A percentile compares a stretch with the other conserved stretches of the same genome.
Conservation (phyloP, 2,888 invertebrate genomes). For the Agrochola lota region DNA sequence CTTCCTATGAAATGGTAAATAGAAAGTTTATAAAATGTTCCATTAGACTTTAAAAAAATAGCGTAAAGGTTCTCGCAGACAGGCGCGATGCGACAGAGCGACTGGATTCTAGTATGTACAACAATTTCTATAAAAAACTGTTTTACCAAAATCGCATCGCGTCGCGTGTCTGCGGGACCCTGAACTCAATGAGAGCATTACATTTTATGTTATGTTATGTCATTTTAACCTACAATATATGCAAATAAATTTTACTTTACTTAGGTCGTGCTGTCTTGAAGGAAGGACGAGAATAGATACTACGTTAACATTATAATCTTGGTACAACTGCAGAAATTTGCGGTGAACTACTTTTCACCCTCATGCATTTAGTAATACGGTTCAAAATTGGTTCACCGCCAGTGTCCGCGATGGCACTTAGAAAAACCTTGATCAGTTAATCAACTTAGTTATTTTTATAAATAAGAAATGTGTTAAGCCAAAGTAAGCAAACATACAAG, state of each 20-base stretch:
- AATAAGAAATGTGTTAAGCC: background rate
- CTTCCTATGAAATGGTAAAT: background rate
- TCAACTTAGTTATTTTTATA: background rate
- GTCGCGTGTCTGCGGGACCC: no score
- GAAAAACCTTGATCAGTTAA: background rate
- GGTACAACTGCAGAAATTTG: no score
- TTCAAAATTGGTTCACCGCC: no score
- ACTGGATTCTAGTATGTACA: no score
- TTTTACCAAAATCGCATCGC: no score
- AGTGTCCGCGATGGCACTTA: no score
- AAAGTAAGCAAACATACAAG: constrained; percentile 18
- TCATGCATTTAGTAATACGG: no score
- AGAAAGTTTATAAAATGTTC: background rate
- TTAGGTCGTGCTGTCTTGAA: background rate
- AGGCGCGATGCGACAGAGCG: no score
- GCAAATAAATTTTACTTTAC: background rate
- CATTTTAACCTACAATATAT: background rate
- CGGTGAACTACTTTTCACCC: no score
- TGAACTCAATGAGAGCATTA: background rate
- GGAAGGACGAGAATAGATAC: background rate
- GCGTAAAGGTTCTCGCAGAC: no score
- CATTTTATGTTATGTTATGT: background rate
- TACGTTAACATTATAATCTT: background rate
- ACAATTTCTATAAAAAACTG: no score
- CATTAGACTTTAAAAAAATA: background rate